These are phyloP conservation scores for Triops longicaudatus DNA, from an alignment of 1,140 invertebrate genomes.

Conservation along the genomic window DNA sequence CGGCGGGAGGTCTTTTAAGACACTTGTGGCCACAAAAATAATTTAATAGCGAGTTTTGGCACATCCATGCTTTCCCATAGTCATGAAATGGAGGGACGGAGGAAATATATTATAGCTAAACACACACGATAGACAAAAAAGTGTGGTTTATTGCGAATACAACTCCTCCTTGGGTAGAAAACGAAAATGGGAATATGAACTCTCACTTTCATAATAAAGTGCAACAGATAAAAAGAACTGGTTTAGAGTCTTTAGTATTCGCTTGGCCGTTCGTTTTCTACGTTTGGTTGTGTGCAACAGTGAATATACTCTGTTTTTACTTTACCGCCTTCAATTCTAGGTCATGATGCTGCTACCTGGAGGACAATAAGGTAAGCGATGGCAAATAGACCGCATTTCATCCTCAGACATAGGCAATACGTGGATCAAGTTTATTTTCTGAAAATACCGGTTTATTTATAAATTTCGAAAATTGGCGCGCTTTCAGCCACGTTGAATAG, in stretches of 20 bases:
- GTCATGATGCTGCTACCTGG: background rate
- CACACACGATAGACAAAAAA: background rate
- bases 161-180: background rate
- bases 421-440: background rate
- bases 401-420: background rate
- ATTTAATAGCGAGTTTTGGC: background rate
- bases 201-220: too few species aligned
- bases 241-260: too few species aligned
- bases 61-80: background rate
- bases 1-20: background rate
- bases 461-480: background rate
- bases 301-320: background rate
- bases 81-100: background rate
- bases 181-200: too few species aligned
- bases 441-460: background rate
- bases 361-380: background rate
- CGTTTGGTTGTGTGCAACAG: too few species aligned
- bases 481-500: background rate
- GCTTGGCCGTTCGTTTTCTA: too few species aligned
- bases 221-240: too few species aligned
- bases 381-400: background rate
- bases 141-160: background rate
- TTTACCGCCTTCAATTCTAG: background rate
- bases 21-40: background rate
- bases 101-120: background rate